A percentile compares a stretch with the other conserved stretches of the same genome.
These are phyloP conservation scores for Cheiracanthium punctorium DNA, from an alignment of 2,888 invertebrate genomes.

Conservation along the genomic window DNA sequence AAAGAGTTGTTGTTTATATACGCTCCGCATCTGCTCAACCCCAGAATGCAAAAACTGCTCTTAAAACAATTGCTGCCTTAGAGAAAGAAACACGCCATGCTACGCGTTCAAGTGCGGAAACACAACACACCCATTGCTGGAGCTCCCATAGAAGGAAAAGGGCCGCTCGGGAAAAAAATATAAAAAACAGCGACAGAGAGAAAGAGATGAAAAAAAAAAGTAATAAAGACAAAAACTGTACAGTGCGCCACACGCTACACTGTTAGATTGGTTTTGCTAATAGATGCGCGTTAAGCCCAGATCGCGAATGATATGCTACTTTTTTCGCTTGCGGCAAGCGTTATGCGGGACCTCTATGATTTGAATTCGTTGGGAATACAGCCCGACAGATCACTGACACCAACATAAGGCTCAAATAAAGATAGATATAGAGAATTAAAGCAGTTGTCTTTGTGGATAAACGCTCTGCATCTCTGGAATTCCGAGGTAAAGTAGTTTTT, in stretches of 20 bases:
- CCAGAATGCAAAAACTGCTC: neutral
- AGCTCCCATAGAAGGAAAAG: slow-evolving; percentile 18
- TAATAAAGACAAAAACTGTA: slow-evolving; percentile 5
- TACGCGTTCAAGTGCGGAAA: slow-evolving; percentile 59
- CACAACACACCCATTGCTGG: slow-evolving; percentile 47
- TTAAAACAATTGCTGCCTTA: slow-evolving; percentile 1
- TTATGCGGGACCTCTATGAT: slow-evolving; percentile 62
- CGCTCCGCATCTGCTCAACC: slow-evolving; percentile 8
- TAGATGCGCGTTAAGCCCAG: slow-evolving; percentile 55
- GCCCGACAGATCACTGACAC: slow-evolving; percentile 11
- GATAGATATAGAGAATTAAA: neutral
- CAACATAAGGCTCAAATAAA: neutral
- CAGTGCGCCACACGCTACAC: slow-evolving; percentile 24
- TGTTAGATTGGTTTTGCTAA: slow-evolving; percentile 56
- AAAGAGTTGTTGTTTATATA: neutral
- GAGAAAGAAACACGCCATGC: slow-evolving; percentile 41
- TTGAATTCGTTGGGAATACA: slow-evolving; percentile 18
- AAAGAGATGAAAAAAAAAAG: neutral
- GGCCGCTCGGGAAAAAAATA: neutral
- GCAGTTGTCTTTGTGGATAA: slow-evolving; percentile 8
- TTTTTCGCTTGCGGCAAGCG: slow-evolving; percentile 39
- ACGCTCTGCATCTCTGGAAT: too few species aligned
- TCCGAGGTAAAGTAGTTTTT: too few species aligned
- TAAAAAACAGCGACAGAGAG: neutral
- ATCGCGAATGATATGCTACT: slow-evolving; percentile 37